Conservation (phyloP, 2,888 invertebrate species). For the Drosophila colorata region DNA sequence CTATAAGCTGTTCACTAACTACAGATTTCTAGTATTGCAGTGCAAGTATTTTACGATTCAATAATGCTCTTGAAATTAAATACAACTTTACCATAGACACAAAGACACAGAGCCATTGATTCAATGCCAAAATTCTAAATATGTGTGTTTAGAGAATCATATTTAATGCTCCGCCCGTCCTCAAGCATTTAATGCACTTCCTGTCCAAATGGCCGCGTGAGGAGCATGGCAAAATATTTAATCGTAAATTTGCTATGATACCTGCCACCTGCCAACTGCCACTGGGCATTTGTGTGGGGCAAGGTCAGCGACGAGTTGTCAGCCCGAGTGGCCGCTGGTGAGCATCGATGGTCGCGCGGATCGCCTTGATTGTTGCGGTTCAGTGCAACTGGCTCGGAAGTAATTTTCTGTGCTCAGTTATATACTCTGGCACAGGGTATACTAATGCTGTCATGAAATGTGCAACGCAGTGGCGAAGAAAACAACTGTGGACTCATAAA, state of each 20-base stretch:
- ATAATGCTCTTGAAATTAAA: background rate
- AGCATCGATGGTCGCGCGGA: slow-evolving; percentile 37
- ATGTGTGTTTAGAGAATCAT: background rate
- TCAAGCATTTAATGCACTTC: slow-evolving; percentile 42
- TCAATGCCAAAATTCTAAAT: slow-evolving; percentile 3
- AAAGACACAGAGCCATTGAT: background rate
- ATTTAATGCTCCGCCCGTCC: slow-evolving; percentile 4
- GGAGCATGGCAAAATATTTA: background rate
- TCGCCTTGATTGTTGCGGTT: slow-evolving; percentile 74
- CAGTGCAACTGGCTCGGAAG: slow-evolving; percentile 68
- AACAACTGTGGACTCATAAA: background rate
- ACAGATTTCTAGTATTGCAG: too few species aligned
- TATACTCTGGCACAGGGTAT: background rate
- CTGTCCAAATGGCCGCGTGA: slow-evolving; percentile 15
- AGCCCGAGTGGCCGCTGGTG: slow-evolving; percentile 35
- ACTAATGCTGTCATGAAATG: background rate
- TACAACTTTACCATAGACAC: background rate
- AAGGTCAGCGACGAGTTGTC: slow-evolving; percentile 50
- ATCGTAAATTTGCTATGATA: slow-evolving; percentile 7
- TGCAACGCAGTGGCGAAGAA: background rate
- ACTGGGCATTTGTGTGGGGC: slow-evolving; percentile 24
- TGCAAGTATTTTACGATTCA: too few species aligned
- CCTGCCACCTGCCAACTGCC: slow-evolving; percentile 14
- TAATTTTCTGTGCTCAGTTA: slow-evolving; percentile 10
- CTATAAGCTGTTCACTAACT: too few species aligned